These are phyloP conservation scores for Drosophila borealis DNA, from an alignment of 2,888 invertebrate genomes.

Conservation along the genomic window DNA sequence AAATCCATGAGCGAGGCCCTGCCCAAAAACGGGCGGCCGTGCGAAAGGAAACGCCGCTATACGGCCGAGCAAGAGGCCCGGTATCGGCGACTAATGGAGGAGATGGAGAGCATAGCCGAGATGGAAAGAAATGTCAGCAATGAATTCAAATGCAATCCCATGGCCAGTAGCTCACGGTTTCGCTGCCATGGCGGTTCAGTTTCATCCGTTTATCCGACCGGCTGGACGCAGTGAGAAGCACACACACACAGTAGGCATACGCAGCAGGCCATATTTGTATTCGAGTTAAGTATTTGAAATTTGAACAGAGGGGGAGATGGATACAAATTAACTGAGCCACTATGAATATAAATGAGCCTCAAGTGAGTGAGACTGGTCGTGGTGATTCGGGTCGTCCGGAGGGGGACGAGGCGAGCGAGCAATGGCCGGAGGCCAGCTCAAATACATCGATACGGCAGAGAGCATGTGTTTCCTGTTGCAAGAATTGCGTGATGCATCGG, in stretches of 20 bases:
- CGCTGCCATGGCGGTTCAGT: neutral
- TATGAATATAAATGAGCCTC: neutral
- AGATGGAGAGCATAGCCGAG: neutral
- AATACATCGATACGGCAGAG: neutral
- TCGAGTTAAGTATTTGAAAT: conserved; percentile 13
- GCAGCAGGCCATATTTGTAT: conserved; percentile 8
- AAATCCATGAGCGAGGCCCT: conserved; percentile 17
- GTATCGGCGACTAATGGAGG: conserved; percentile 2
- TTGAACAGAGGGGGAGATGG: conserved; percentile 15
- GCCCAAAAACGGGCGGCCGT: no score
- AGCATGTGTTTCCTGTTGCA: neutral
- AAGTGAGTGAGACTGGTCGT: neutral
- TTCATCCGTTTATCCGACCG: conserved; percentile 15
- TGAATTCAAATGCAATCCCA: neutral
- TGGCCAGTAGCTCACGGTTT: neutral
- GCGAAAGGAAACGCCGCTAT: neutral
- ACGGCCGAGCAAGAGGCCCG: neutral
- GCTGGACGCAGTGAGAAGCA: conserved; percentile 19
- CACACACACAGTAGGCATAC: neutral
- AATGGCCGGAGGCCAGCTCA: neutral
- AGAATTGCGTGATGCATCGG: conserved; percentile 1
- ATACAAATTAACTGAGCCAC: neutral
- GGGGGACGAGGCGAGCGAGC: no score
- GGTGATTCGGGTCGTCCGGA: neutral
- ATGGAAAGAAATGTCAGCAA: neutral